Evolutionary conservation across 2,113 vertebrate species (phyloP), one percentile per base, ranked within the genome.

Genomic region (Mystacornis crossleyi): DNA sequence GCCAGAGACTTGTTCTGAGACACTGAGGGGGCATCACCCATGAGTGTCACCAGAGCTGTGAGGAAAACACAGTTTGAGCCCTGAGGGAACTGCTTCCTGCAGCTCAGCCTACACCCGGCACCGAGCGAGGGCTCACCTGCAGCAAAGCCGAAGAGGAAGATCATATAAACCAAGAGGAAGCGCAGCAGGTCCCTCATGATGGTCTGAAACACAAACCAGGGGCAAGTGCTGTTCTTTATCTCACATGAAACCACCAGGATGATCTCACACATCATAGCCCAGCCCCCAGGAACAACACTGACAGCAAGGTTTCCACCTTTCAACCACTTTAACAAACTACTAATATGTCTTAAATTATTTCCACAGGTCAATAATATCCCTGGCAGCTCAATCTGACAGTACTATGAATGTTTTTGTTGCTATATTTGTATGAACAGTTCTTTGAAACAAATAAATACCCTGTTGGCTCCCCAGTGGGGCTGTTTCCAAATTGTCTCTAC

Each of bases 71-170:
- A 34, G 3, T 12, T 4, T 13, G 40, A 66, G 77, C 4, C 5
- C 50, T n/a, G 60, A 18, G 88, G n/a, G 36, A n/a, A 47, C 26
- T 1, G 6, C 11, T 34, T 4, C n/a, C 9, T 14, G 51, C 58
- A 77, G 65, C 84, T 31, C 80, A 70, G 50, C 33, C 29, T 8
- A 8, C 16, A 23, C 7, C 3, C 0, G 8, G 14, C 12, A 15
- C 31, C 7, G 50, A 73, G 7, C 4, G 57, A 34, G 62, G 14
- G 72, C 81, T 97, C 98, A 99, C 99, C 99, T 98, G 99, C 98
- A 84, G 99, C 98, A 83, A 99, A 99, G 94, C 99, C 99, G 4
- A 99, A 98, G 29, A 99, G 99, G 98, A 99, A 99, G 95, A 99
- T 98, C 4, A 98, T 33, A 34, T 99, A 99, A 86, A 99, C 99